phyloP scores from a whole-genome alignment of 2,113 vertebrate species.

The Poeciliopsis retropinna region DNA sequence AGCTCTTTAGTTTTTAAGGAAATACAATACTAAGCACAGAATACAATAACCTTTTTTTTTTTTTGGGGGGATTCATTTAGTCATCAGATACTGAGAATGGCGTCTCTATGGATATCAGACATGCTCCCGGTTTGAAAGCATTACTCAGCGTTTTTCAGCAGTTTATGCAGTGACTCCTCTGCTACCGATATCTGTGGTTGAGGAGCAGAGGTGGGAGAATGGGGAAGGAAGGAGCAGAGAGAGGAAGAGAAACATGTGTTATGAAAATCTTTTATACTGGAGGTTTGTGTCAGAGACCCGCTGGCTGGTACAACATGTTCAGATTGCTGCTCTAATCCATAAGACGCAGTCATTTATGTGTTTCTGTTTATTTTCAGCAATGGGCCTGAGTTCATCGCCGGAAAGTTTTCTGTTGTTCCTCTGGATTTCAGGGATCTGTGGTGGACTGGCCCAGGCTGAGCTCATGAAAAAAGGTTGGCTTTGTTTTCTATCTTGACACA shows the following conservation, averaged over 20 bases:
- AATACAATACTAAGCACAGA: too few relatives aligned
- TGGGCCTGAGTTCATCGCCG: slow-evolving; percentile 23
- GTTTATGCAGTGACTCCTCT: too few relatives aligned
- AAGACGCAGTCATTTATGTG: not conserved
- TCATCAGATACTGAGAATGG: too few relatives aligned
- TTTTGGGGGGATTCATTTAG: too few relatives aligned
- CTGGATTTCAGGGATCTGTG: slow-evolving; percentile 12
- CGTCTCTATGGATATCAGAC: too few relatives aligned
- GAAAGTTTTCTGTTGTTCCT: slow-evolving; percentile 37
- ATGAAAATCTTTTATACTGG: not conserved
- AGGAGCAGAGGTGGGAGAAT: not conserved
- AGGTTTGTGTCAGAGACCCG: not conserved
- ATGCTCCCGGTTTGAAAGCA: too few relatives aligned
- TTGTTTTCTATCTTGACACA: not conserved
- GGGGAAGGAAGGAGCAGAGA: not conserved
- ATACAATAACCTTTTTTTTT: too few relatives aligned
- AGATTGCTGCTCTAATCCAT: not conserved
- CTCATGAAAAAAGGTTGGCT: not conserved
- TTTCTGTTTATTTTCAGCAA: slow-evolving; percentile 44
- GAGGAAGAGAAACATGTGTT: not conserved
- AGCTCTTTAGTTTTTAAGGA: too few relatives aligned
- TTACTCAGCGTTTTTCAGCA: too few relatives aligned
- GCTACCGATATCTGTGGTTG: not conserved
- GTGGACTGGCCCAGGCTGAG: slow-evolving; percentile 32
- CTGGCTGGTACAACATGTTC: not conserved